phyloP scores from a whole-genome alignment of 1,140 invertebrate genomes.

The Drosophila parabipectinata region DNA sequence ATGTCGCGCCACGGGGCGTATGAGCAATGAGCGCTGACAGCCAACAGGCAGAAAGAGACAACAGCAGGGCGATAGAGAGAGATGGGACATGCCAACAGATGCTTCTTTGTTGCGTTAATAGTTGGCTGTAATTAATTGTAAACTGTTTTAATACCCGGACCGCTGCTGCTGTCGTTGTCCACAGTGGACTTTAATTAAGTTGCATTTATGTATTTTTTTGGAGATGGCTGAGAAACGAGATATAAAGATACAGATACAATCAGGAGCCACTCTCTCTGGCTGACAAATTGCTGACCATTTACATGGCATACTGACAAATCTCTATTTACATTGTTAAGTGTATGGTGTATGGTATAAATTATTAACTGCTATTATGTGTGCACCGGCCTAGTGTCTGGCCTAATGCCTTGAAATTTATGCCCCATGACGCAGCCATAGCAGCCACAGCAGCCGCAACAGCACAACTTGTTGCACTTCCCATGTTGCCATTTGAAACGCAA shows the following conservation, averaged over 20 bases:
- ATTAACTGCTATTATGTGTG: slow-evolving; percentile 68
- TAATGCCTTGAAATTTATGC: slow-evolving; percentile 62
- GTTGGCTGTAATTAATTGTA: slow-evolving; percentile 70
- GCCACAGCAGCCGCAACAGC: slow-evolving; percentile 9
- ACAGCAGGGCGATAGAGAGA: slow-evolving; percentile 7
- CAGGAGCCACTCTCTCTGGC: slow-evolving; percentile 24
- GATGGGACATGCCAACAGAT: slow-evolving; percentile 7
- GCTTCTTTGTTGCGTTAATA: slow-evolving; percentile 46
- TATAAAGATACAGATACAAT: slow-evolving; percentile 14
- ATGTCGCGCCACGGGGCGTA: slow-evolving; percentile 65
- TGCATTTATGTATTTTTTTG: slow-evolving; percentile 79
- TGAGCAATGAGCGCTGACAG: slow-evolving; percentile 66
- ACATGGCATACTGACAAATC: slow-evolving; percentile 75
- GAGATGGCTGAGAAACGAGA: slow-evolving; percentile 53
- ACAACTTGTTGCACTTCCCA: slow-evolving; percentile 68
- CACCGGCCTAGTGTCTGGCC: slow-evolving; percentile 22
- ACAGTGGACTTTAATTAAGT: slow-evolving; percentile 74
- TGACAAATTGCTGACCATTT: slow-evolving; percentile 77
- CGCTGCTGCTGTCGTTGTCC: slow-evolving; percentile 32
- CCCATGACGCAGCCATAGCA: slow-evolving; percentile 47
- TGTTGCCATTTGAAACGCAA: slow-evolving; percentile 59
- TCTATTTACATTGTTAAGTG: slow-evolving; percentile 76
- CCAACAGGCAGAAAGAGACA: slow-evolving; percentile 27
- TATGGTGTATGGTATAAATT: slow-evolving; percentile 68
- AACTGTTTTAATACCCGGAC: slow-evolving; percentile 61